Evolutionary conservation across 2,888 invertebrate species (phyloP), one percentile per base, ranked within the genome.

Genomic region (Drosophila nr. medialis): DNA sequence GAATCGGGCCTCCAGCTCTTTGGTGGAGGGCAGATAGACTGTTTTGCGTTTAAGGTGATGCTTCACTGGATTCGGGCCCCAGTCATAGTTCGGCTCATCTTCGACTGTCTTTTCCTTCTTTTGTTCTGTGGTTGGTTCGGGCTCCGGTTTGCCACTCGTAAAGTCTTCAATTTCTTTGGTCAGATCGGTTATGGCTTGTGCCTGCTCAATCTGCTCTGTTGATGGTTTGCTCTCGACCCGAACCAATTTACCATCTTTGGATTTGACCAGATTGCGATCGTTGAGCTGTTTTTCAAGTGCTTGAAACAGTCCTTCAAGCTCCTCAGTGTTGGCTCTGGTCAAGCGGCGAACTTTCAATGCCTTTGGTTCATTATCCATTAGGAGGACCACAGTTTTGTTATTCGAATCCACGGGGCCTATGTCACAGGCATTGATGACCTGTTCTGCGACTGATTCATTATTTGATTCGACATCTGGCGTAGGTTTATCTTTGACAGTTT

Each of bases 321-420:
- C 92, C 67, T 91, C 92, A 0, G 91, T 92, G 53, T 92, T 92
- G 42, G 91, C 92, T 50, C 91, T 83, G 34, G 91, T 91, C 32
- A 91, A 67, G 4, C 92, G 82, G 7, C 91, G 86, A 0, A 91
- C 90, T 34, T 91, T 90, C 8, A 91, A 84, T 1, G 92, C 89
- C 40, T 88, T 83, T 0, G 92, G 91, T 29, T 91, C 91, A 34
- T 90, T 92, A 62, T 92, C 91, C 64, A 92, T 86, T 4, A 91
- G 70, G 4, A 91, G 78, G 0, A 92, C 92, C 8, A 91, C 79
- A 0, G 91, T 91, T 54, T 91, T 91, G 27, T 91, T 90, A 38
- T 90, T 89, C 0, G 84, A 45, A 72, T 91, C 85, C 5, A 84
- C 70, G 0, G 84, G 62, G 4, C 80, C 84, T 30, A 83, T 51